A percentile compares a stretch with the other conserved stretches of the same genome.
These are phyloP conservation scores for Vultur gryphus DNA, from an alignment of 2,797 vertebrate species.

Conservation along the genomic window DNA sequence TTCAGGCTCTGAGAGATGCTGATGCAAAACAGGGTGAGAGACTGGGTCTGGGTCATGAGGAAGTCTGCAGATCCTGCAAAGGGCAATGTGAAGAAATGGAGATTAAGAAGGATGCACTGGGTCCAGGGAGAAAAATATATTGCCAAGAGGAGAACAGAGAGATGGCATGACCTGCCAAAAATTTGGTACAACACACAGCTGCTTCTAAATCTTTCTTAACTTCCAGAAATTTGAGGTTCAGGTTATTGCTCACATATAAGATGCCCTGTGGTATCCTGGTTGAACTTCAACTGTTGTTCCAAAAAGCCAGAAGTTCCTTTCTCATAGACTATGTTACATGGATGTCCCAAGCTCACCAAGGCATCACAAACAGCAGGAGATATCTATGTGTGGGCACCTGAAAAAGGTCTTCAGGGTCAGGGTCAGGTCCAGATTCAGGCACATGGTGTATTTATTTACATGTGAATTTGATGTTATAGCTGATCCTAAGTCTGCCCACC, in stretches of 20 bases:
- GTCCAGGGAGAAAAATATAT: background rate
- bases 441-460: background rate
- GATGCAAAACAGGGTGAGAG: background rate
- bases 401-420: background rate
- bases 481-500: background rate
- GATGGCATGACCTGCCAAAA: background rate
- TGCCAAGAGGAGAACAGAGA: background rate
- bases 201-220: background rate
- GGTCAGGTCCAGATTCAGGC: background rate
- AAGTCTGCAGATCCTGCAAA: background rate
- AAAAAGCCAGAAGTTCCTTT: background rate
- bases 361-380: background rate
- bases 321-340: fast-evolving
- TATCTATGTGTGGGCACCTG: background rate
- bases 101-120: background rate
- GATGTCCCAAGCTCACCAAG: background rate
- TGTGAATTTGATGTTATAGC: background rate
- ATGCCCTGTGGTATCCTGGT: background rate
- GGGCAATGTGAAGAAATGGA: background rate
- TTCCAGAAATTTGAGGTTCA: background rate
- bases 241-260: background rate
- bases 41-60: background rate
- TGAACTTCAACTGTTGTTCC: background rate
- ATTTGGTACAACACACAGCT: background rate
- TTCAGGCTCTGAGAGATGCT: background rate